phyloP scores from a whole-genome alignment of 2,888 invertebrate genomes.

The Hypercompe scribonia region DNA sequence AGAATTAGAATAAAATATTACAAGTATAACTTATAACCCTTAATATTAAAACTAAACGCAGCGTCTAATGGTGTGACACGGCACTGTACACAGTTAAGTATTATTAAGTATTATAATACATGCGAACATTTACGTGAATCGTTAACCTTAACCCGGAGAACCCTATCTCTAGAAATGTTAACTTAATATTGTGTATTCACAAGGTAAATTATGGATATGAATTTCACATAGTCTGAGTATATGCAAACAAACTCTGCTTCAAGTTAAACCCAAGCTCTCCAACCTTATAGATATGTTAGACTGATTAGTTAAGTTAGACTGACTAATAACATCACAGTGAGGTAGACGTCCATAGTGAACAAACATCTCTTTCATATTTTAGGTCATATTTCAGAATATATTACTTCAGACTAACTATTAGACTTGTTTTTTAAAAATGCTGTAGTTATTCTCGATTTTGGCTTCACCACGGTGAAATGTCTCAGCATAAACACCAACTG shows the following conservation, averaged over 20 bases:
- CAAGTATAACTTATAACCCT: not conserved
- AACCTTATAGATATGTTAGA: not conserved
- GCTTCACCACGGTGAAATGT: too few relatives aligned
- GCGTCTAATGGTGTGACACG: conserved; percentile 10
- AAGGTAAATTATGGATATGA: not conserved
- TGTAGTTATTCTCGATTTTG: too few relatives aligned
- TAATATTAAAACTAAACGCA: conserved; percentile 30
- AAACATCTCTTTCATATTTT: not conserved
- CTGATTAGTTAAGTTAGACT: not conserved
- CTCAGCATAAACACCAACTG: too few relatives aligned
- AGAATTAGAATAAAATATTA: not conserved
- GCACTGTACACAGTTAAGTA: too few relatives aligned
- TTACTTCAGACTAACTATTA: not conserved
- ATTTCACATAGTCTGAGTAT: not conserved
- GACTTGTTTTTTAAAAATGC: not conserved
- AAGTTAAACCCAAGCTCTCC: not conserved
- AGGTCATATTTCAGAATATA: too few relatives aligned
- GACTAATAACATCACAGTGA: not conserved
- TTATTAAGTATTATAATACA: too few relatives aligned
- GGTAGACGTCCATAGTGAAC: not conserved
- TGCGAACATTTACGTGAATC: not conserved
- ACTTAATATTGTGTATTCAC: conserved; percentile 2
- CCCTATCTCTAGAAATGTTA: not conserved
- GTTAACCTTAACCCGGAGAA: not conserved
- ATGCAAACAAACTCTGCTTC: not conserved